Conservation (phyloP, 2,797 vertebrate species). For the Percopsis omiscomaycus region DNA sequence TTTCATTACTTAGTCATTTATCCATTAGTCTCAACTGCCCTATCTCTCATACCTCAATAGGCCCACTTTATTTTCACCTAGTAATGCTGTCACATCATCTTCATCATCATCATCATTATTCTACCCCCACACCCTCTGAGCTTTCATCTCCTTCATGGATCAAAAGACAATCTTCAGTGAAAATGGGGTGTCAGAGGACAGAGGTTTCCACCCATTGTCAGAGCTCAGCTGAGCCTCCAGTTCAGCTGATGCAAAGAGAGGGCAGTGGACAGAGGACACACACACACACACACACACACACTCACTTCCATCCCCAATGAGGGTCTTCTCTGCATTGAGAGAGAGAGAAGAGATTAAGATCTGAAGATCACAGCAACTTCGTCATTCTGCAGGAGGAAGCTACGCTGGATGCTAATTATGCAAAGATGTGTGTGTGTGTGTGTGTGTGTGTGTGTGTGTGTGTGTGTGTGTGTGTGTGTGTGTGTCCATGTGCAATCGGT, state of each 20-base stretch:
- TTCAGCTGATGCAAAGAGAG: slow-evolving; percentile 29
- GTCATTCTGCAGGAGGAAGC: slow-evolving; percentile 17
- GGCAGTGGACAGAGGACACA: neutral
- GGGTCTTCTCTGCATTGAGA: neutral
- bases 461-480: neutral
- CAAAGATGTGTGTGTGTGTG: slow-evolving; percentile 7
- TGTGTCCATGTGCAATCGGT: neutral
- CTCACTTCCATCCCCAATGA: slow-evolving; percentile 23
- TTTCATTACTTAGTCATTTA: slow-evolving; percentile 1
- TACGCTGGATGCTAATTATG: slow-evolving; percentile 4
- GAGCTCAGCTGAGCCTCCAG: slow-evolving; percentile 28
- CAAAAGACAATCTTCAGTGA: slow-evolving; percentile 29
- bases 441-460: neutral
- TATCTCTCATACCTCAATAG: slow-evolving; percentile 30
- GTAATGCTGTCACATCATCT: slow-evolving; percentile 37
- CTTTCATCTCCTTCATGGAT: slow-evolving; percentile 42
- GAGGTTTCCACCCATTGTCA: slow-evolving; percentile 43
- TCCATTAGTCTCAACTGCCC: neutral
- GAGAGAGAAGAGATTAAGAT: slow-evolving; percentile 2
- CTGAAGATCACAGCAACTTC: neutral
- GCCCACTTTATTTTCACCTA: slow-evolving; percentile 38
- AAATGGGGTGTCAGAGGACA: slow-evolving; percentile 43
- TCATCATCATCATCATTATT: slow-evolving; percentile 21
- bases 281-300: slow-evolving; percentile 7
- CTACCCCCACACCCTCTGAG: slow-evolving; percentile 25